Percentiles rank a stretch among this genome's conserved stretches.
Conservation (phyloP, 2,113 vertebrate genomes). For the Cricetomys ansorgei region DNA sequence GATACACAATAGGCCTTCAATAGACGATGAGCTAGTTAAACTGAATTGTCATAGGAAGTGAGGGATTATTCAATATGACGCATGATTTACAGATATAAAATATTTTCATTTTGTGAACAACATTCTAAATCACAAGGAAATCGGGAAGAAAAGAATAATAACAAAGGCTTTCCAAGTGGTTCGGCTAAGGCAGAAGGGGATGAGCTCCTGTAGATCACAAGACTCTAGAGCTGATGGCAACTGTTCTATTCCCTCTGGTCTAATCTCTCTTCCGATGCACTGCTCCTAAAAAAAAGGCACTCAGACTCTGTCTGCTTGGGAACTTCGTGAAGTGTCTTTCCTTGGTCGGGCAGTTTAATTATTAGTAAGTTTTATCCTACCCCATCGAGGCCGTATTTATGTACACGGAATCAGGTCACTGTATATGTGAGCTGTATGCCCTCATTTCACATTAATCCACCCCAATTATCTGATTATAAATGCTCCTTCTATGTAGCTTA, state of each 20-base stretch:
- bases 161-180: slow-evolving; percentile 47
- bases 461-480: background rate
- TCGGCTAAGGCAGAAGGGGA: slow-evolving; percentile 53
- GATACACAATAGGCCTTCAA: background rate
- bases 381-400: background rate
- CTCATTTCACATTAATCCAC: background rate
- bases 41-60: slow-evolving; percentile 16
- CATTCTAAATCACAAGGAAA: slow-evolving; percentile 63
- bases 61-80: slow-evolving; percentile 31
- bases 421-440: background rate
- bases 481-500: background rate
- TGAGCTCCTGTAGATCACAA: slow-evolving; percentile 53
- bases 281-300: slow-evolving; percentile 51
- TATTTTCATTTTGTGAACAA: slow-evolving; percentile 61
- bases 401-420: background rate
- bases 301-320: slow-evolving; percentile 34
- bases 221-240: slow-evolving; percentile 56
- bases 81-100: slow-evolving; percentile 40
- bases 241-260: slow-evolving; percentile 51
- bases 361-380: slow-evolving; percentile 46
- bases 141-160: slow-evolving; percentile 53
- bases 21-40: slow-evolving; percentile 21
- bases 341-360: slow-evolving; percentile 47
- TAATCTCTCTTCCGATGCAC: slow-evolving; percentile 43
- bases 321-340: slow-evolving; percentile 53